A percentile compares a stretch with the other conserved stretches of the same genome.
Evolutionary conservation across 2,113 vertebrate genomes (phyloP).

Genomic region (Tupaia tana): DNA sequence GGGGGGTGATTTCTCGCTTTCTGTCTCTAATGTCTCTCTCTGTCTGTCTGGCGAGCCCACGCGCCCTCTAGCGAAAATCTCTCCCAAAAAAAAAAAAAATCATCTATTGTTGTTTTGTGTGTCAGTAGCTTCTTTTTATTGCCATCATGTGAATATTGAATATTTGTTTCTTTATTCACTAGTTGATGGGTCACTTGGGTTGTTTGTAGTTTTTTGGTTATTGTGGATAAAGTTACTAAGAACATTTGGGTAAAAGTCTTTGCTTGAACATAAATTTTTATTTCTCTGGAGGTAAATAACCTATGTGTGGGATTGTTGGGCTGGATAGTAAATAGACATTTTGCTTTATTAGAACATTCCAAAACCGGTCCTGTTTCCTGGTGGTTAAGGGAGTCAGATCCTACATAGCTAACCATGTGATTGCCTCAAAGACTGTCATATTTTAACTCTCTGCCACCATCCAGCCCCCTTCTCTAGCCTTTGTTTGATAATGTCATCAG

Average conservation of each 20-base stretch:
- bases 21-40: no score
- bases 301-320: not conserved
- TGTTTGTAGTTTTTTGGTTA: not conserved
- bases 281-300: not conserved
- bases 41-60: no score
- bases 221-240: not conserved
- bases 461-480: not conserved
- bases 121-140: not conserved
- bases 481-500: slow-evolving; percentile 1
- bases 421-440: no score
- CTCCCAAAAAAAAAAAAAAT: no score
- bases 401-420: no score
- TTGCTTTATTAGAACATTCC: not conserved
- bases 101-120: not conserved
- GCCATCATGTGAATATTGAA: not conserved
- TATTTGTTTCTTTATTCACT: not conserved
- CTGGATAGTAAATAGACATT: not conserved
- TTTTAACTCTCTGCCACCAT: no score
- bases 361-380: no score
- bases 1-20: no score
- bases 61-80: no score
- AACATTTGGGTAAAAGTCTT: not conserved
- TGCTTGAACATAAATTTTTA: not conserved
- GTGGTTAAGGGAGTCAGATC: no score
- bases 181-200: not conserved